Conservation (phyloP, 2,797 vertebrate genomes). For the Myotis pilosus region DNA sequence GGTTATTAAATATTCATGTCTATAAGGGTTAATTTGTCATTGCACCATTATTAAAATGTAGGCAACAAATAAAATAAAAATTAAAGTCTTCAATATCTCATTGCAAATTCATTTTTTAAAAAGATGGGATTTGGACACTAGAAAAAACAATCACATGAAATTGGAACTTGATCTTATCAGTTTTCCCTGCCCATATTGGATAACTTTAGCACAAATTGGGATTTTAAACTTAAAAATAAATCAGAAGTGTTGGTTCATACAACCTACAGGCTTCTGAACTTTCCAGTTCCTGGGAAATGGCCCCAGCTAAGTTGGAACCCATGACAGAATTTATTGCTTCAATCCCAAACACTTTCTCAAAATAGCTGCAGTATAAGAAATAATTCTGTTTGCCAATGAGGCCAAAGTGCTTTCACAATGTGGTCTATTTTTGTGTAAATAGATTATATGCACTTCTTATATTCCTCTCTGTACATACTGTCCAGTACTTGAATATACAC, state of each 20-base stretch:
- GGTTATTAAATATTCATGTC: neutral
- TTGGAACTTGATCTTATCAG: neutral
- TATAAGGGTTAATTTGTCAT: neutral
- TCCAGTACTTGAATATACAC: neutral
- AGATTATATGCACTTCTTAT: neutral
- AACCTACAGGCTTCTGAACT: constrained; percentile 46
- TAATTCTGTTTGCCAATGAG: constrained; percentile 35
- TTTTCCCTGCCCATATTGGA: neutral
- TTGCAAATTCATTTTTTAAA: constrained; percentile 11
- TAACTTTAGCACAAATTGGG: constrained; percentile 40
- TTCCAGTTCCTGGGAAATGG: constrained; percentile 36
- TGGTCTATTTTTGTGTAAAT: neutral
- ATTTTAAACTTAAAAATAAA: constrained; percentile 63
- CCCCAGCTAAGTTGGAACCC: constrained; percentile 23
- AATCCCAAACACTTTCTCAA: constrained; percentile 48
- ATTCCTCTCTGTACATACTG: neutral
- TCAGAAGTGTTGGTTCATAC: constrained; percentile 46
- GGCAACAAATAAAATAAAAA: constrained; percentile 9
- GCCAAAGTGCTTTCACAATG: neutral
- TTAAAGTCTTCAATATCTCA: neutral
- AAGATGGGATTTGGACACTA: neutral
- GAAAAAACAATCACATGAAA: neutral
- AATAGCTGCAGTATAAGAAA: constrained; percentile 43
- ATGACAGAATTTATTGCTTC: constrained; percentile 54
- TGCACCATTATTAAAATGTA: neutral